Evolutionary conservation across 92 coral and sea anemone genomes (phyloP), one percentile per base, ranked within the genome.

Genomic region (Meandrina meandrites): DNA sequence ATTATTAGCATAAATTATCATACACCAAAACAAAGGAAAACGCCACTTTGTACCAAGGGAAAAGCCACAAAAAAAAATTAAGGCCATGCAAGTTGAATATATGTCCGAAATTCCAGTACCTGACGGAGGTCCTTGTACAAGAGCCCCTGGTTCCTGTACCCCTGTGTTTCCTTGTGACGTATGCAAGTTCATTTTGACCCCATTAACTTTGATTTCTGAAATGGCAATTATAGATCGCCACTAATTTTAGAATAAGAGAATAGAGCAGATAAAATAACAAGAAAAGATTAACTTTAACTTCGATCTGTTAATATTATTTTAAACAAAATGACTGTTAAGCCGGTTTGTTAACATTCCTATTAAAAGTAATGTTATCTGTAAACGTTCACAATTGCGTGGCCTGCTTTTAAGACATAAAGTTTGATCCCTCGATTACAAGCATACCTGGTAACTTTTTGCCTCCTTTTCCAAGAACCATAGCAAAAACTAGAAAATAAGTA

Each of bases 81-180:
- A n/a, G n/a, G n/a, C n/a, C n/a, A n/a, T n/a, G n/a, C n/a, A n/a
- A n/a, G n/a, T n/a, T 48, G 42, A 48, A 7, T 1, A 17, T n/a
- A n/a, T n/a, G 19, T 21, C 9, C 32, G 10, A 15, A 30, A 36
- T 35, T 2, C 37, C 21, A 31, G 37, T 58, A 84, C 88, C 88
- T 84, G 88, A 30, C 1, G 88, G 88, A 84, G 88, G 81, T 8
- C 88, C 88, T 47, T 75, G 81, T 9, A 76, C 88, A 22, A 60
- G 73, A 28, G 88, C 86, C 34, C 69, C 86, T 8, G 86, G 64
- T 53, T 70, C 66, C 28, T 75, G 72, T 10, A 21, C 31, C 19
- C 40, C 51, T 72, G 70, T n/a, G 30, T 18, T 82, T 13, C 12
- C 87, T 30, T 82, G 78, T 11, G 82, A 83, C 14, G 54, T 24